These are phyloP conservation scores for Mastacembelus armatus DNA, from an alignment of 2,797 vertebrate genomes.

Conservation along the genomic window DNA sequence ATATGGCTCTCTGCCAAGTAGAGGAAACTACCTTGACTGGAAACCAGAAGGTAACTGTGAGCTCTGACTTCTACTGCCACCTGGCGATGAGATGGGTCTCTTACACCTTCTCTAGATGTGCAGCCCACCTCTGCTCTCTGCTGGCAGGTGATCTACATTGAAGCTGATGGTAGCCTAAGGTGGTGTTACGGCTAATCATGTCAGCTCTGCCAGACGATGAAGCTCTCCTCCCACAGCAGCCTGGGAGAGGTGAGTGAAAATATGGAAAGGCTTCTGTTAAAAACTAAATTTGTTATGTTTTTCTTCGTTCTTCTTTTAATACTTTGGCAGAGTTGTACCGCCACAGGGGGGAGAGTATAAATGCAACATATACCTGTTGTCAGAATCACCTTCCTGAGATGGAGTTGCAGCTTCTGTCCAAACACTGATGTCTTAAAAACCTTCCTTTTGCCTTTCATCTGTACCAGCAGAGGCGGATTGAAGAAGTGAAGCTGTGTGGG, in stretches of 20 bases:
- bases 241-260: constrained; percentile 1
- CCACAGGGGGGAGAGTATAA: constrained; percentile 24
- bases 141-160: constrained; percentile 64
- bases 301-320: constrained; percentile 34
- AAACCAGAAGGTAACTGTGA: neutral
- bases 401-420: constrained; percentile 1
- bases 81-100: neutral
- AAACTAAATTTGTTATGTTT: constrained; percentile 12
- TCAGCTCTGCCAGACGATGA: constrained; percentile 44
- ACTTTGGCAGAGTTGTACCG: constrained; percentile 10
- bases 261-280: neutral
- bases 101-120: neutral
- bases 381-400: constrained; percentile 36
- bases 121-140: constrained; percentile 62
- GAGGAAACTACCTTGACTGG: constrained; percentile 44
- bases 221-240: constrained; percentile 3
- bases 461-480: neutral
- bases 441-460: constrained; percentile 36
- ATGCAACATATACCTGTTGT: constrained; percentile 49
- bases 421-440: constrained; percentile 23
- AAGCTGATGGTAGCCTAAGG: constrained; percentile 66
- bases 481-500: neutral
- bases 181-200: constrained; percentile 55
- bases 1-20: constrained; percentile 78
- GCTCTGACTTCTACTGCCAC: constrained; percentile 51